Evolutionary conservation across 2,888 invertebrate species (phyloP), one percentile per base, ranked within the genome.

Genomic region (Holacanthella duospinosa): DNA sequence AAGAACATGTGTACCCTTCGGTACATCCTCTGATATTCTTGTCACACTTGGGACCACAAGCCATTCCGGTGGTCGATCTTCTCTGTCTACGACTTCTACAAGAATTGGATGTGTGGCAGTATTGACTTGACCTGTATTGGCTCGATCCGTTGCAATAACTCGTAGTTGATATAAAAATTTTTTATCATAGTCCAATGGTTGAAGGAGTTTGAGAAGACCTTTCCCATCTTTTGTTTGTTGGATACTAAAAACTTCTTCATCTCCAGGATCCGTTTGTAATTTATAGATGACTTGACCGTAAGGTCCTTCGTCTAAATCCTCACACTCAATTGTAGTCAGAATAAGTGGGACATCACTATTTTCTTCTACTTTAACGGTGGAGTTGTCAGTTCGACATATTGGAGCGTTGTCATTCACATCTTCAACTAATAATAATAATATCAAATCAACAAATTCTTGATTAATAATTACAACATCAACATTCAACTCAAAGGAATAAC

Each of bases 1-100:
- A 67, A 91, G 79, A 62, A 92, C 86, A n/a, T 86, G 84, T 0
- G 89, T 86, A 29, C 90, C 92, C 55, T 89, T 81, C 1, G 85
- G 83, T 0, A 86, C 86, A 80, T 93, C 89, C 78, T 94, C 93
- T 61, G 88, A 84, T 64, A 93, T 86, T 74, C 91, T 83, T 0
- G 89, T 88, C n/a, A 93, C 88, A 0, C 93, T 88, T 67, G 87
- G 88, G 16, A 88, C 89, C 61, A 87, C 84, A 27, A 93, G 84
- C 78, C 94, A 94, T 76, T 89, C 89, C 0, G 94, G 93, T 0
- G 92, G 90, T 76, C 90, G 88, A 77, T 94, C 94, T 77, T 93
- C 93, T 26, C 91, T 85, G 78, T 95, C 94, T 75, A 86, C 84
- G 0, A 91, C 85, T 78, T 91, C 89, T 4, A 93, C 84, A 68